phyloP scores from a whole-genome alignment of 2,797 vertebrate species.

The Falco novaeseelandiae region DNA sequence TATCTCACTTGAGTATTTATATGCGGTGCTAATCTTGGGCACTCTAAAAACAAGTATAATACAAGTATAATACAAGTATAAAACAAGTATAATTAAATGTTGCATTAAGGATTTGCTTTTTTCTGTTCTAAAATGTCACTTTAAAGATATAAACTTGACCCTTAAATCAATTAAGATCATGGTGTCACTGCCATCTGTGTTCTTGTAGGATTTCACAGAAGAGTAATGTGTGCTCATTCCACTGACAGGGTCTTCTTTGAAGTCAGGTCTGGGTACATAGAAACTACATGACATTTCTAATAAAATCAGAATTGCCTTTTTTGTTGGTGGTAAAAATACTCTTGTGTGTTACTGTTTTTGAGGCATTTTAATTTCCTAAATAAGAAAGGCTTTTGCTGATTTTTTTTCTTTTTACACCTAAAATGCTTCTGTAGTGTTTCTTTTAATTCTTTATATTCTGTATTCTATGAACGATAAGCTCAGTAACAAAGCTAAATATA shows the following conservation, averaged over 20 bases:
- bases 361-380: background rate
- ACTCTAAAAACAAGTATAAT: background rate
- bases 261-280: background rate
- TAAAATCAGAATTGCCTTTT: constrained; percentile 1
- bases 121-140: background rate
- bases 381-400: background rate
- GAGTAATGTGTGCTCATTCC: background rate
- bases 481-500: background rate
- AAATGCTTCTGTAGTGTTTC: background rate
- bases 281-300: background rate
- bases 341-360: background rate
- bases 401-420: background rate
- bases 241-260: background rate
- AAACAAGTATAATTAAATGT: background rate
- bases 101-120: background rate
- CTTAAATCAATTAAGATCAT: constrained; percentile 46
- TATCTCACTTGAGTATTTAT: background rate
- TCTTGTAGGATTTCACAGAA: constrained; percentile 21
- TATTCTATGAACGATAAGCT: background rate
- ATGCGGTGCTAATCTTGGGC: background rate
- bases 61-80: too few relatives aligned
- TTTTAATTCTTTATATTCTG: background rate
- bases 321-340: background rate
- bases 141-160: constrained; percentile 26
- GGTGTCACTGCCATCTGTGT: constrained; percentile 35